These are phyloP conservation scores for Tipula helvola DNA, from an alignment of 2,888 invertebrate species.

Conservation along the genomic window DNA sequence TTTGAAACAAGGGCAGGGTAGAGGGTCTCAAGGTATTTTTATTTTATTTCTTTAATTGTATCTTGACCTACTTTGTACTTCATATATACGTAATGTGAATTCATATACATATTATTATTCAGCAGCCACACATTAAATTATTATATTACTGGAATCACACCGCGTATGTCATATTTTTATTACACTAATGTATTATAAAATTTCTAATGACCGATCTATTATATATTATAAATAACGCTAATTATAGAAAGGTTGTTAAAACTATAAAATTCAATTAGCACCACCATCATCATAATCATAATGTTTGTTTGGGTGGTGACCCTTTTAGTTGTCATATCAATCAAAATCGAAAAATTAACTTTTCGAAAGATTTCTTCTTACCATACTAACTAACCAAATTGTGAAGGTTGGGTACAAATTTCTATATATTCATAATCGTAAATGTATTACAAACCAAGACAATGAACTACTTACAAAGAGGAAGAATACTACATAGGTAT, in stretches of 20 bases:
- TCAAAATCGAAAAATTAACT: not conserved
- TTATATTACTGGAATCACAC: not conserved
- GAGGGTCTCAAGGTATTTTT: not conserved
- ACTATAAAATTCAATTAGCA: not conserved
- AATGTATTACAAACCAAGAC: not conserved
- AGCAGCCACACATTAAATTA: not conserved
- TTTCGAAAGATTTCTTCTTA: not conserved
- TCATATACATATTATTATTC: not conserved
- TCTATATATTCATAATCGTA: not conserved
- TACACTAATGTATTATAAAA: not conserved
- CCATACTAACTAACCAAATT: not conserved
- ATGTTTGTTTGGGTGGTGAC: not conserved
- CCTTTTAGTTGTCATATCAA: not conserved
- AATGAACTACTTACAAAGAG: not conserved
- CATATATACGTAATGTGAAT: not conserved
- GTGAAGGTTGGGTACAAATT: not conserved
- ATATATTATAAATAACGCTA: not conserved
- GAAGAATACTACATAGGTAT: not conserved
- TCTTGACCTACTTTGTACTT: slow-evolving; percentile 4
- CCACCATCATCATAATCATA: not conserved
- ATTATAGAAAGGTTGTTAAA: not conserved
- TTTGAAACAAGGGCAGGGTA: not conserved
- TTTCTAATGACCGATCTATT: not conserved
- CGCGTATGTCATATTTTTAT: not conserved
- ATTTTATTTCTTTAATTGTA: not conserved